Conservation (phyloP, 2,797 vertebrate species). For the Eupleurogrammus muticus region DNA sequence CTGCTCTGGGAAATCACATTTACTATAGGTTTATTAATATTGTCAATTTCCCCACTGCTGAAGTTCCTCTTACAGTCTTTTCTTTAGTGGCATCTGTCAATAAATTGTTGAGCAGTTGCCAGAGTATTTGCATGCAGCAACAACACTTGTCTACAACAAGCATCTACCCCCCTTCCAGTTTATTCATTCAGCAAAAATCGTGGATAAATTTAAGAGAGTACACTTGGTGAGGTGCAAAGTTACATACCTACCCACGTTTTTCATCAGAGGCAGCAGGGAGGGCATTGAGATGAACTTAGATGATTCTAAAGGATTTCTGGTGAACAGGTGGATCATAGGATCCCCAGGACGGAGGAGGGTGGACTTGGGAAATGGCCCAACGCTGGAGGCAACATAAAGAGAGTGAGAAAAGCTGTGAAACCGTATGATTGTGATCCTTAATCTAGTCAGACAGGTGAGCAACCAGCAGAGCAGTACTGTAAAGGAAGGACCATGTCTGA, state of each 20-base stretch:
- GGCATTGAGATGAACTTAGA: neutral
- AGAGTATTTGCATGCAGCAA: too few relatives aligned
- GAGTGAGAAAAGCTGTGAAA: conserved; percentile 37
- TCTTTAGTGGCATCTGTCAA: too few relatives aligned
- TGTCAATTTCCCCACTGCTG: too few relatives aligned
- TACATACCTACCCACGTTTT: neutral
- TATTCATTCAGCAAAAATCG: too few relatives aligned
- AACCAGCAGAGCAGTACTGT: conserved; percentile 6
- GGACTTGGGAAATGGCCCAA: neutral
- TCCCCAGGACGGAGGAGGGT: conserved; percentile 7
- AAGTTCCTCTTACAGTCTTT: too few relatives aligned
- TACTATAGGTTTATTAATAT: too few relatives aligned
- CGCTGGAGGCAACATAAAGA: conserved; percentile 25
- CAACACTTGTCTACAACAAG: too few relatives aligned
- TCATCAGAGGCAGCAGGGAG: conserved; percentile 5
- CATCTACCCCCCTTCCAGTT: too few relatives aligned
- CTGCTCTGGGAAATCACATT: too few relatives aligned
- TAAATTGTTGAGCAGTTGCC: too few relatives aligned
- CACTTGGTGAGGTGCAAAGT: too few relatives aligned
- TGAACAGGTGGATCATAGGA: conserved; percentile 39
- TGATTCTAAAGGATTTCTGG: conserved; percentile 33
- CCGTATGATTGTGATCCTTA: conserved; percentile 16
- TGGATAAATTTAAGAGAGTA: too few relatives aligned
- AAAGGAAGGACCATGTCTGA: conserved; percentile 17
- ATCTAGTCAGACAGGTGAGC: conserved; percentile 31